Evolutionary conservation across 1,140 invertebrate genomes (phyloP), one percentile per base, ranked within the genome.

Genomic region (Platyura marginata): DNA sequence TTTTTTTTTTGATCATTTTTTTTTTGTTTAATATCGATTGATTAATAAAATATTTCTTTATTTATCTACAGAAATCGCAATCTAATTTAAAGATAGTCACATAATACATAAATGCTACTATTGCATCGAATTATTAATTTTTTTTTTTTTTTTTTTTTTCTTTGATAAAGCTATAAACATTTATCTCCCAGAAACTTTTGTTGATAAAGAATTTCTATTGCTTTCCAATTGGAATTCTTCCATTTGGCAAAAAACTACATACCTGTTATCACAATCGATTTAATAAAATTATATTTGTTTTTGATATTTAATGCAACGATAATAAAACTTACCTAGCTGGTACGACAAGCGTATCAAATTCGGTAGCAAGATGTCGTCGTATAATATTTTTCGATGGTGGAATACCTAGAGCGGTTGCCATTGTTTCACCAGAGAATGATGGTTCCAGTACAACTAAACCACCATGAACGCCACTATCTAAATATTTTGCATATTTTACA

Each of bases 341-440:
- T 58, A 88, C 74, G 47, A 93, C 74, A 46, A 95, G 73, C 35
- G 81, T 76, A 59, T 93, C 88, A 45, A 93, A 72, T 69, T 95
- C 89, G 19, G 86, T 80, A 41, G 79, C 75, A 21, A 94, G 71
- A 66, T 95, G 90, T 54, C 89, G 69, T 53, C 89, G 69, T 45
- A 95, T 88, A 62, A 93, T 93, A 56, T 87, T 88, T 57, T 92
- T 90, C 4, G 86, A 86, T 6, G 86, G 82, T 22, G 89, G 89
- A 52, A 95, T 92, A 41, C 86, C 88, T 29, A 95, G 64, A 9
- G 87, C 87, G 15, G 86, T 86, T 29, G 90, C 88, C 77, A 95
- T 88, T 33, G 87, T 90, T 57, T 94, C 90, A 21, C 88, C 85
- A 42, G 81, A 90, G 63, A 95, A 92, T 2, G 85, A 87, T 15